These are phyloP conservation scores for Cherax quadricarinatus DNA, from an alignment of 1,140 invertebrate species.

Conservation along the genomic window DNA sequence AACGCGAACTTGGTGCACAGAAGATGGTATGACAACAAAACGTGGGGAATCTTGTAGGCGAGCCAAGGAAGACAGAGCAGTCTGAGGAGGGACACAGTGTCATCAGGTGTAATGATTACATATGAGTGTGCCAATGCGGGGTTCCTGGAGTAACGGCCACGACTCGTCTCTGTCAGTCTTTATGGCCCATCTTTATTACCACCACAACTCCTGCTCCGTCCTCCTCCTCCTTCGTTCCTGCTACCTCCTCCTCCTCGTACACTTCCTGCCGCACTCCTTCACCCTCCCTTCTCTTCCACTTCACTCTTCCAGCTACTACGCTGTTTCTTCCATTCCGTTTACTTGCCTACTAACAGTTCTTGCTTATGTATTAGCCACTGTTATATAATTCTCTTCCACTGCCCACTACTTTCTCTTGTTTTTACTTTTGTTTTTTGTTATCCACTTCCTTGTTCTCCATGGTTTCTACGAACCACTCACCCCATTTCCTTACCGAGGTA, in stretches of 20 bases:
- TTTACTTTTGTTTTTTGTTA: background rate
- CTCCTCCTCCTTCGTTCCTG: background rate
- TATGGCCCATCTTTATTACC: conserved; percentile 71
- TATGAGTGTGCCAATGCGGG: conserved; percentile 70
- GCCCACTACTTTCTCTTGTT: background rate
- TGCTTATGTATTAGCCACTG: background rate
- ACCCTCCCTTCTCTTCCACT: background rate
- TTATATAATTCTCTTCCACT: background rate
- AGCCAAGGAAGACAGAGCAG: conserved; percentile 48
- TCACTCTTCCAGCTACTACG: background rate
- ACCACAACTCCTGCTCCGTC: conserved; percentile 70
- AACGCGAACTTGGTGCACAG: background rate
- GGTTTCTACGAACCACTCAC: no score
- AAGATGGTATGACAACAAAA: conserved; percentile 30
- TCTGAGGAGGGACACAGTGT: conserved; percentile 66
- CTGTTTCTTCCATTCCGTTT: conserved; percentile 23
- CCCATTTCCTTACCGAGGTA: background rate
- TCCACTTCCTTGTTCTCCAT: background rate
- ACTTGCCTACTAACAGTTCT: conserved; percentile 30
- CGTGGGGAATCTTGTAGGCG: conserved; percentile 36
- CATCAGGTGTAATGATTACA: conserved; percentile 71
- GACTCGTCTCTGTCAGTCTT: conserved; percentile 71
- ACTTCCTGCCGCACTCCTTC: background rate
- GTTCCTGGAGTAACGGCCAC: conserved; percentile 70
- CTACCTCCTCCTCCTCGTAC: background rate